These are phyloP conservation scores for Chironex yamaguchii DNA, from an alignment of 30 jellyfish, hydroid and myxozoan species.

Conservation along the genomic window DNA sequence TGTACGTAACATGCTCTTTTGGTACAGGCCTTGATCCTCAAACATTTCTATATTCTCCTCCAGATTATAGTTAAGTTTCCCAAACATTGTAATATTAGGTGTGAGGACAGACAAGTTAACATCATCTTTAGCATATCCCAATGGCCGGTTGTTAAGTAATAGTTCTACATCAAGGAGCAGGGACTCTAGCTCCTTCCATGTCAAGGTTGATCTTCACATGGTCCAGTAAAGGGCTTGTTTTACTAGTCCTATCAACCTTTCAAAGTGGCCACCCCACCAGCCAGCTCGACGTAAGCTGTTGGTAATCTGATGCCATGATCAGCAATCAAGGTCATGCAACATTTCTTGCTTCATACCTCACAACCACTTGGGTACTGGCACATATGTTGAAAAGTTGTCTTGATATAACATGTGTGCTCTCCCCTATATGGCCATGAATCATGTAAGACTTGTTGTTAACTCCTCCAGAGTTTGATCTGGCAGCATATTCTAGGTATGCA, in stretches of 20 bases:
- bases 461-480: slow-evolving; percentile 2
- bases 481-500: background rate
- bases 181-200: slow-evolving; percentile 11
- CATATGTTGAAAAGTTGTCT: background rate
- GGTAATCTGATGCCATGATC: slow-evolving; percentile 1
- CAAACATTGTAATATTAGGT: slow-evolving; percentile 33
- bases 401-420: background rate
- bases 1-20: slow-evolving; percentile 6
- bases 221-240: slow-evolving; percentile 40
- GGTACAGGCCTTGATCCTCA: slow-evolving; percentile 19
- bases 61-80: slow-evolving; percentile 17
- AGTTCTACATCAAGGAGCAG: slow-evolving; percentile 37
- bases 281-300: slow-evolving; percentile 9
- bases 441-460: background rate
- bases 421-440: background rate
- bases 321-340: background rate
- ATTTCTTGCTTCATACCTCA: background rate
- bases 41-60: background rate
- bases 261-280: slow-evolving; percentile 69
- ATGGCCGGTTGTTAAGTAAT: slow-evolving; percentile 53
- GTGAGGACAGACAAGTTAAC: slow-evolving; percentile 25
- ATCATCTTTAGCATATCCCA: slow-evolving; percentile 51
- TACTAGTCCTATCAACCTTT: slow-evolving; percentile 40
- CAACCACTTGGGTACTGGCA: background rate
- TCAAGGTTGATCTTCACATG: slow-evolving; percentile 16